Conservation (phyloP, 2,113 vertebrate species). For the Brachyistius frenatus region DNA sequence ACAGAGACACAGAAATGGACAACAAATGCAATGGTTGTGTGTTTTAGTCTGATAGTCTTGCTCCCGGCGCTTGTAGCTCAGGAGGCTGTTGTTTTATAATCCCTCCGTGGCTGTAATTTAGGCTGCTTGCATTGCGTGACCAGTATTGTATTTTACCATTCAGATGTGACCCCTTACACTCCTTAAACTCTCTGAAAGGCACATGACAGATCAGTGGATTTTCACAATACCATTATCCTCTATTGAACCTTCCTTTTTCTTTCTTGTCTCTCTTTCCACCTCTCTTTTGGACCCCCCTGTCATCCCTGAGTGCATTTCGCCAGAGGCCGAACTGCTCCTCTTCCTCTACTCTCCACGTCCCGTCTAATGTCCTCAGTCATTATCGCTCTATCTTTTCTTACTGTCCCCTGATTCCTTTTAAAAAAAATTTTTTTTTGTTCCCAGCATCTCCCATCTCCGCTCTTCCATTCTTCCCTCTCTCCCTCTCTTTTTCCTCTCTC, state of each 20-base stretch:
- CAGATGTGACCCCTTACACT: slow-evolving; percentile 8
- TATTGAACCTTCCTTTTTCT: slow-evolving; percentile 16
- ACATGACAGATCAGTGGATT: slow-evolving; percentile 39
- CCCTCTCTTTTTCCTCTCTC: not conserved
- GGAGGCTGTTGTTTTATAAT: not conserved
- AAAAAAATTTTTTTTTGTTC: no score
- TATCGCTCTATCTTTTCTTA: no score
- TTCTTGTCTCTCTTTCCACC: not conserved
- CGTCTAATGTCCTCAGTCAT: not conserved
- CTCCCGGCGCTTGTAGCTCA: not conserved
- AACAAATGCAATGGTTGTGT: not conserved
- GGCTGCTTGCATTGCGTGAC: not conserved
- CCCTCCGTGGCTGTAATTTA: not conserved
- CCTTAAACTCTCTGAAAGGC: slow-evolving; percentile 1
- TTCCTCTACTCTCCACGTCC: not conserved
- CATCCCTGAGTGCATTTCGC: slow-evolving; percentile 34
- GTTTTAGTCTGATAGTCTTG: not conserved
- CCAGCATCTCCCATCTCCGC: not conserved
- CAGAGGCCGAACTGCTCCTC: slow-evolving; percentile 13
- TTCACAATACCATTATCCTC: slow-evolving; percentile 30
- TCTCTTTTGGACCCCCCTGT: not conserved
- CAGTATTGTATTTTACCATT: not conserved
- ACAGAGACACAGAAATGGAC: not conserved
- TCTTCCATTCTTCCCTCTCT: not conserved
- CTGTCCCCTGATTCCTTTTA: no score